These are phyloP conservation scores for Strigamia maritima DNA, from an alignment of 2,888 invertebrate genomes.

Conservation along the genomic window DNA sequence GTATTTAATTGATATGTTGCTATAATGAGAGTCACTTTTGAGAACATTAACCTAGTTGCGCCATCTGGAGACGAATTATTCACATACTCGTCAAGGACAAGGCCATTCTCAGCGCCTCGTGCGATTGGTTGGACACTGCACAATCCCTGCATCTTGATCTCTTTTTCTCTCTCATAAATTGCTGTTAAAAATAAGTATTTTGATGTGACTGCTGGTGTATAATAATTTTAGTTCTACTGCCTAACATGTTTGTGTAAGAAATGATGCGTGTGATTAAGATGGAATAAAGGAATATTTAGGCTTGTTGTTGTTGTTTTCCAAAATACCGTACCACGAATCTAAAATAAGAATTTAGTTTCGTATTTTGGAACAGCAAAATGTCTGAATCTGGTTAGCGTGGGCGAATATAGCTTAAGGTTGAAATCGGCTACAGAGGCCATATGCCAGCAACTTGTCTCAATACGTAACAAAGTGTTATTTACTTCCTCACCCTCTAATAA, in stretches of 20 bases:
- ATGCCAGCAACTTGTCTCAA: too few species aligned
- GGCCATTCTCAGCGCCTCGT: background rate
- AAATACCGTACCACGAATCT: too few species aligned
- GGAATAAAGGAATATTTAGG: too few species aligned
- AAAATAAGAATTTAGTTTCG: too few species aligned
- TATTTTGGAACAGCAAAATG: too few species aligned
- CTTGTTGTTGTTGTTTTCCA: too few species aligned
- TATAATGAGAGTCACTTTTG: background rate
- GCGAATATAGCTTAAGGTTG: too few species aligned
- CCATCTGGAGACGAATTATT: background rate
- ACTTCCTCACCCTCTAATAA: too few species aligned
- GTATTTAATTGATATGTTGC: background rate
- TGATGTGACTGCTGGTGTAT: background rate
- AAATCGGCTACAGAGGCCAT: too few species aligned
- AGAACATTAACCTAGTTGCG: conserved; percentile 18
- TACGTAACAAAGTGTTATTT: too few species aligned
- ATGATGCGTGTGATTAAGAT: too few species aligned
- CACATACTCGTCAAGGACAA: conserved; percentile 14
- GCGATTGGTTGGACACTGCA: background rate
- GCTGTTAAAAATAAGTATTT: background rate
- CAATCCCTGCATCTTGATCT: background rate
- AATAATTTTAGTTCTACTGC: background rate
- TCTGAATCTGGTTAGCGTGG: too few species aligned
- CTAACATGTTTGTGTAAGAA: background rate
- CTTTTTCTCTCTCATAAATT: background rate